phyloP scores from a whole-genome alignment of 1,140 invertebrate species.

The Pogonus chalceus region DNA sequence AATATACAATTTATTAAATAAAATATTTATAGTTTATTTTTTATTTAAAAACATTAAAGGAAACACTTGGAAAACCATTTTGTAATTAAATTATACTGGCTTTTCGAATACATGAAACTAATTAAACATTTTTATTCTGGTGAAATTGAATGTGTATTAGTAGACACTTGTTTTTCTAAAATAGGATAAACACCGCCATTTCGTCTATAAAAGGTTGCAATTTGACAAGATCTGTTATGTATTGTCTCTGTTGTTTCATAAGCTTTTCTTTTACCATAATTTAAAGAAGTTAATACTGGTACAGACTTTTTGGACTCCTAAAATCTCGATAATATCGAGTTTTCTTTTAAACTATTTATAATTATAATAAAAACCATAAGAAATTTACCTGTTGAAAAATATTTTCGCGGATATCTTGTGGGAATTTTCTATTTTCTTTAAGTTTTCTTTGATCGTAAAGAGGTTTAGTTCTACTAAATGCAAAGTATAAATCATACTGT shows the following conservation, averaged over 20 bases:
- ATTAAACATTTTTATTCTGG: too few relatives aligned
- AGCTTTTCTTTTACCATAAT: slow-evolving; percentile 23
- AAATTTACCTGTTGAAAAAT: slow-evolving; percentile 28
- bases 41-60: too few relatives aligned
- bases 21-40: too few relatives aligned
- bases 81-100: too few relatives aligned
- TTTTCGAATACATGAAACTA: too few relatives aligned
- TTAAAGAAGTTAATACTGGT: slow-evolving; percentile 25
- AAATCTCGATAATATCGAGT: neutral
- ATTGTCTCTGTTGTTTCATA: slow-evolving; percentile 22
- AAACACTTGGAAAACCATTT: too few relatives aligned
- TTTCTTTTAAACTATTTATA: neutral
- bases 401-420: slow-evolving; percentile 24
- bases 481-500: slow-evolving; percentile 28
- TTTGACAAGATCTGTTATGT: slow-evolving; percentile 21
- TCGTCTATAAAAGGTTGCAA: slow-evolving; percentile 24
- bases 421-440: slow-evolving; percentile 24
- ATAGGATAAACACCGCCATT: slow-evolving; percentile 14
- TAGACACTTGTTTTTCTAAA: neutral
- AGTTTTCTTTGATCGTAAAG: slow-evolving; percentile 26
- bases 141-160: neutral
- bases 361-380: neutral
- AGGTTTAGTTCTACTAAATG: slow-evolving; percentile 26
- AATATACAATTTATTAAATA: too few relatives aligned
- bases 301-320: slow-evolving; percentile 28